Conservation (phyloP, 1,140 invertebrate species). For the Drosophila santomea region DNA sequence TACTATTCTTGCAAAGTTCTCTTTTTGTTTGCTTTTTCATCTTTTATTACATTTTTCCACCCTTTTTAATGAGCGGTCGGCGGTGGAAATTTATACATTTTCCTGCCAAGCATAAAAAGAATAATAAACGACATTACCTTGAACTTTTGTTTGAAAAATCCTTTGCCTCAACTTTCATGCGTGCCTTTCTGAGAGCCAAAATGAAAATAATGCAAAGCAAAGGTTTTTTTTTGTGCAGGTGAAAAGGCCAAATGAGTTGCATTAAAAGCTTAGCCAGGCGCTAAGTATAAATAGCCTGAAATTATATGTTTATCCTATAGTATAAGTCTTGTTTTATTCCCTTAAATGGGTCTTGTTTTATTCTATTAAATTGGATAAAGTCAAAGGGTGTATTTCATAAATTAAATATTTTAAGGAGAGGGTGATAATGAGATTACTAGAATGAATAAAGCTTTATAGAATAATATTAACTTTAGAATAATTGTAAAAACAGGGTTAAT, state of each 20-base stretch:
- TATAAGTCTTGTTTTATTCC: neutral
- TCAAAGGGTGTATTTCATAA: neutral
- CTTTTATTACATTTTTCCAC: slow-evolving; percentile 41
- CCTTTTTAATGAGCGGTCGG: slow-evolving; percentile 66
- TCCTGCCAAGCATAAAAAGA: slow-evolving; percentile 16
- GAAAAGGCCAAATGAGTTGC: slow-evolving; percentile 22
- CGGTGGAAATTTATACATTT: slow-evolving; percentile 24
- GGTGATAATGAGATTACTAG: neutral
- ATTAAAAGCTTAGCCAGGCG: slow-evolving; percentile 68
- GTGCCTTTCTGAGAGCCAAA: slow-evolving; percentile 4
- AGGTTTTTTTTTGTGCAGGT: neutral
- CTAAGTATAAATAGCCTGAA: slow-evolving; percentile 68
- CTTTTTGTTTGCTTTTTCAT: slow-evolving; percentile 28
- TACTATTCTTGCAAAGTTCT: slow-evolving; percentile 39
- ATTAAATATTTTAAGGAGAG: neutral
- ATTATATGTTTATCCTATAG: slow-evolving; percentile 2
- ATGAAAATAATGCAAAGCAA: neutral
- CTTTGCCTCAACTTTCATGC: slow-evolving; percentile 30
- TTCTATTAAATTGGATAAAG: neutral
- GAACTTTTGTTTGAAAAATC: slow-evolving; percentile 50
- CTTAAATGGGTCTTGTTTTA: neutral
- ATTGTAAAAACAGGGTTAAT: neutral
- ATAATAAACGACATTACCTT: slow-evolving; percentile 31
- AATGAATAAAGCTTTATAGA: neutral
- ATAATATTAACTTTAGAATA: neutral